A percentile compares a stretch with the other conserved stretches of the same genome.
Conservation (phyloP, 2,797 vertebrate species). For the Malurus leucopterus region DNA sequence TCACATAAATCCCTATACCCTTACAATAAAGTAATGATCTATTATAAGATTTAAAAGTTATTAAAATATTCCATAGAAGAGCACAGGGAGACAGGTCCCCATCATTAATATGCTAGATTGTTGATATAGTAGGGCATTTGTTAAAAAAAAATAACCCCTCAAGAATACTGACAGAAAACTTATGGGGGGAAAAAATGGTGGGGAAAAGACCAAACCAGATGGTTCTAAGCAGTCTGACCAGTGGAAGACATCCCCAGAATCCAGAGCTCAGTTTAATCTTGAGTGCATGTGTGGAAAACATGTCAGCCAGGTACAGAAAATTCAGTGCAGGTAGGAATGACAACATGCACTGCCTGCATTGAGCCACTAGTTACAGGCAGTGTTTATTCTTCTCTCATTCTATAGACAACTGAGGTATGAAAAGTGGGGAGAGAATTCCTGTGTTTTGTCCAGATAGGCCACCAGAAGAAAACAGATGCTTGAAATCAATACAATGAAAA, state of each 20-base stretch:
- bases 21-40: neutral
- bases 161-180: neutral
- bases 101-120: neutral
- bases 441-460: neutral
- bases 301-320: neutral
- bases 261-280: neutral
- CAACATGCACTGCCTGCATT: neutral
- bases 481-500: neutral
- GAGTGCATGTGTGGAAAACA: neutral
- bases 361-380: neutral
- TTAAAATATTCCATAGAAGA: neutral
- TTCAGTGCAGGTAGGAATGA: neutral
- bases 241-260: neutral
- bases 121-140: neutral
- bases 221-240: neutral
- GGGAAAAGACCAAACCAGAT: neutral
- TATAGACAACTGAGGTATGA: neutral
- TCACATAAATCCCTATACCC: neutral
- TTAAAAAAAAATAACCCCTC: neutral
- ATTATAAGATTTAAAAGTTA: neutral
- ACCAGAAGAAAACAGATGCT: neutral
- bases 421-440: neutral
- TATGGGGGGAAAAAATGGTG: fast-evolving
- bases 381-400: neutral
- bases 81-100: neutral